Evolutionary conservation across 2,797 vertebrate species (phyloP).

Genomic region (Benthosema pterotum): DNA sequence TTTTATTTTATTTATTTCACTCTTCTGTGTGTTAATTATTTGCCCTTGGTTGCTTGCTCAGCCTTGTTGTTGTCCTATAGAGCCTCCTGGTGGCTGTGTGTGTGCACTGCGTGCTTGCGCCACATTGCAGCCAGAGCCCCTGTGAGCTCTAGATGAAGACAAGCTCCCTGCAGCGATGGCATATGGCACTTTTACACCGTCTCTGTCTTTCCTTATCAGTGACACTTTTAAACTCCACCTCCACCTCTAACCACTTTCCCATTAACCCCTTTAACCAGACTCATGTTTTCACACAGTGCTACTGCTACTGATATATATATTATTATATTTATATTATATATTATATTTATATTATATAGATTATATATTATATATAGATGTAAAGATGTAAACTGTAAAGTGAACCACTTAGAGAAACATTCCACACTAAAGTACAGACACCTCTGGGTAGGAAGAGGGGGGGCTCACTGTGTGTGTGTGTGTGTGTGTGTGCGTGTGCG

Average conservation of each 20-base stretch:
- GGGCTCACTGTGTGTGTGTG: not conserved
- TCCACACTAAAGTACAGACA: not conserved
- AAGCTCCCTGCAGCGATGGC: not conserved
- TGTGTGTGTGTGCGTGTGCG: too few species aligned
- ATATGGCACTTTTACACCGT: slow-evolving; percentile 6
- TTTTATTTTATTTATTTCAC: too few species aligned
- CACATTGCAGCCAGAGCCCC: not conserved
- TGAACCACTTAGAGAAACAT: too few species aligned
- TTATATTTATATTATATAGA: too few species aligned
- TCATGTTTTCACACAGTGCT: slow-evolving; percentile 9
- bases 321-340: too few species aligned
- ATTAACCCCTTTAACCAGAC: not conserved
- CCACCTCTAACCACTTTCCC: not conserved
- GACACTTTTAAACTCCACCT: not conserved
- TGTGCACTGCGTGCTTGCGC: slow-evolving; percentile 24
- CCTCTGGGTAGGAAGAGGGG: not conserved
- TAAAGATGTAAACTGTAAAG: too few species aligned
- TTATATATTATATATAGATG: too few species aligned
- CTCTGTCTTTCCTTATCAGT: not conserved
- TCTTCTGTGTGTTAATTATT: too few species aligned
- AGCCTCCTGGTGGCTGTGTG: slow-evolving; percentile 46
- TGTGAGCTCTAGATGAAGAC: not conserved
- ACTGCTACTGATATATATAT: too few species aligned
- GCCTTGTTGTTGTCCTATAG: slow-evolving; percentile 25
- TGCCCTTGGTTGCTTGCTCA: too few species aligned